These are phyloP conservation scores for Rhyzopertha dominica DNA, from an alignment of 1,140 invertebrate species.

Conservation along the genomic window DNA sequence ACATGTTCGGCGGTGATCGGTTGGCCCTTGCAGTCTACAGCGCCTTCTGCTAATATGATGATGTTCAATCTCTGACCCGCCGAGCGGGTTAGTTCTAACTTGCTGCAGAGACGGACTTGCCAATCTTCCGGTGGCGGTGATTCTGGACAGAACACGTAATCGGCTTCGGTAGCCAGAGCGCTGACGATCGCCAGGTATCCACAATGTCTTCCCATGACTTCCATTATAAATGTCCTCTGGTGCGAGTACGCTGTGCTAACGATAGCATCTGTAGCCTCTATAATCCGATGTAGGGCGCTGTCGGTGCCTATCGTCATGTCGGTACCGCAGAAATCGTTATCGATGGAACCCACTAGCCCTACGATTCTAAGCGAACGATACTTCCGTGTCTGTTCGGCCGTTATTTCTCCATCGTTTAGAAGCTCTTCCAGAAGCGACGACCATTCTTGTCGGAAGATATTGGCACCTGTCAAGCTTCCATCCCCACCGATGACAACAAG, in stretches of 20 bases:
- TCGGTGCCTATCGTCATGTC: constrained; percentile 99
- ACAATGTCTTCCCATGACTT: constrained; percentile 99
- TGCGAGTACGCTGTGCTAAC: constrained; percentile 97
- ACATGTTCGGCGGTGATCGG: constrained; percentile 92
- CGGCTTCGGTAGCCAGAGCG: constrained; percentile 81
- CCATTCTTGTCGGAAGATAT: constrained; percentile 91
- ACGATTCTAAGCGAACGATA: constrained; percentile 86
- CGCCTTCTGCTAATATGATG: constrained; percentile 97
- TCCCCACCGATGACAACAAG: constrained; percentile 98
- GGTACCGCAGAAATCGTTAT: constrained; percentile 99
- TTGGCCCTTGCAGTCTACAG: constrained; percentile 89
- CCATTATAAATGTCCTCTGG: constrained; percentile 98
- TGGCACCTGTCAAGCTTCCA: constrained; percentile 96
- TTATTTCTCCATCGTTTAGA: constrained; percentile 59
- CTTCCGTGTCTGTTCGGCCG: constrained; percentile 68
- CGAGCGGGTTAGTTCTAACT: constrained; percentile 73
- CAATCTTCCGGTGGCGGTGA: constrained; percentile 85
- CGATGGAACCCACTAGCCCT: constrained; percentile 98
- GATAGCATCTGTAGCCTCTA: constrained; percentile 98
- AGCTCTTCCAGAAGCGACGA: constrained; percentile 79
- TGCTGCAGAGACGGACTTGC: constrained; percentile 75
- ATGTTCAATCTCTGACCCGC: constrained; percentile 95
- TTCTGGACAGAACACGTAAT: constrained; percentile 97
- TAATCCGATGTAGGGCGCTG: constrained; percentile 90
- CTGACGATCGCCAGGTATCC: constrained; percentile 93